These are phyloP conservation scores for Triplophysa bombifrons DNA, from an alignment of 2,797 vertebrate genomes.

Conservation along the genomic window DNA sequence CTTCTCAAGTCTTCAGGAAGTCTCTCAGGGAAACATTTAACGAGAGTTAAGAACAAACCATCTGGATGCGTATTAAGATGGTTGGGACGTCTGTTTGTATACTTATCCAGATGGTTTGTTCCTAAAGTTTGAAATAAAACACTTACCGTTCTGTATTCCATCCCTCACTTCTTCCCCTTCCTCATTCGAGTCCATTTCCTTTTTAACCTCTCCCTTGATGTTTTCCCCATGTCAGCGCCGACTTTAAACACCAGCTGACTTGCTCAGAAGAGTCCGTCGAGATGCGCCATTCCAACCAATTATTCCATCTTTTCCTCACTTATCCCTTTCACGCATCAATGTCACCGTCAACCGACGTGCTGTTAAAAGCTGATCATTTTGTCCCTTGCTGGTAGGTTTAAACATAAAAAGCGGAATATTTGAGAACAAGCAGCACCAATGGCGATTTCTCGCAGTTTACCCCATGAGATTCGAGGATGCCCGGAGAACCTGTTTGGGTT, in stretches of 20 bases:
- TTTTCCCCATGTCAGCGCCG: constrained; percentile 70
- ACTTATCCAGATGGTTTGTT: no score
- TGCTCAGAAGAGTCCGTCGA: constrained; percentile 69
- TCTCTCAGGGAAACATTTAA: constrained; percentile 62
- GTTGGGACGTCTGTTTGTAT: no score
- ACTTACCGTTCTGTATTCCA: constrained; percentile 60
- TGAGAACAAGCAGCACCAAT: neutral
- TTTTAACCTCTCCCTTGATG: constrained; percentile 67
- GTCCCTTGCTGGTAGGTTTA: neutral
- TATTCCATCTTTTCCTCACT: constrained; percentile 64
- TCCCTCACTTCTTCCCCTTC: constrained; percentile 9
- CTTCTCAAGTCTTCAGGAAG: constrained; percentile 46
- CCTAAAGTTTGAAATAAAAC: constrained; percentile 63
- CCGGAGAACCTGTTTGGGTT: constrained; percentile 4
- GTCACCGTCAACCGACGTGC: no score
- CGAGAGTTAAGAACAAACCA: constrained; percentile 60
- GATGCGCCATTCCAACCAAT: constrained; percentile 72
- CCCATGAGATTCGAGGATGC: neutral
- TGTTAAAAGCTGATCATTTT: no score
- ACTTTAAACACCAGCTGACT: constrained; percentile 71
- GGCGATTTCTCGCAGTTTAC: neutral
- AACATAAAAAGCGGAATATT: neutral
- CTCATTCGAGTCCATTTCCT: constrained; percentile 55
- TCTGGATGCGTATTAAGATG: constrained; percentile 40
- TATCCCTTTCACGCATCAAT: neutral